Percentiles rank a stretch among this genome's conserved stretches.
These are phyloP conservation scores for Hirtodrosophila trivittata DNA, from an alignment of 2,888 invertebrate species.

Conservation along the genomic window DNA sequence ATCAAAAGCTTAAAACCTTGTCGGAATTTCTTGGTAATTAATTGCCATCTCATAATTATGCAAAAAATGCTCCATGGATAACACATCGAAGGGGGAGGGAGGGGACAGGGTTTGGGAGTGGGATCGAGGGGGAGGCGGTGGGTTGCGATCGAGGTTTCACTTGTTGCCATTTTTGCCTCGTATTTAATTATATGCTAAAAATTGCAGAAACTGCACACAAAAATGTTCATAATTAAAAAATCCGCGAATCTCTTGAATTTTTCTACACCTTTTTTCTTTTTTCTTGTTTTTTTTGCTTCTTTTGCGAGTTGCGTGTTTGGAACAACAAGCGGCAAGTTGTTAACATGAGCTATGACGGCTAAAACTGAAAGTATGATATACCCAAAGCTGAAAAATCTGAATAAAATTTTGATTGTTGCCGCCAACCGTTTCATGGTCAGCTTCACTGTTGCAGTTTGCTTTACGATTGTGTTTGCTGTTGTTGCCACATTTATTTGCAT, in stretches of 20 bases:
- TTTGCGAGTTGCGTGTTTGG: conserved; percentile 37
- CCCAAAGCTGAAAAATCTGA: conserved; percentile 43
- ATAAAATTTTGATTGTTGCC: conserved; percentile 53
- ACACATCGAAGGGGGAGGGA: background rate
- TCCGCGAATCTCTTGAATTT: conserved; percentile 1
- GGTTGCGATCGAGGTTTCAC: conserved; percentile 39
- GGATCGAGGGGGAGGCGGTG: background rate
- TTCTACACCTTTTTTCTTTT: background rate
- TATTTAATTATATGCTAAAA: conserved; percentile 52
- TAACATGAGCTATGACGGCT: conserved; percentile 21
- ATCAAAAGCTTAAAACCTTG: conserved; percentile 41
- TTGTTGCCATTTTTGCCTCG: conserved; percentile 39
- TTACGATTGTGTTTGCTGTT: conserved; percentile 9
- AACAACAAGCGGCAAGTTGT: conserved; percentile 11
- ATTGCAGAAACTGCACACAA: conserved; percentile 36
- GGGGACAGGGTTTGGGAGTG: background rate
- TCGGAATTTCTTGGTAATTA: conserved; percentile 62
- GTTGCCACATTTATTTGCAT: conserved; percentile 60
- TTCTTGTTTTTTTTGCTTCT: background rate
- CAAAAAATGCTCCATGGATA: conserved; percentile 25
- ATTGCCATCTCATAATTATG: conserved; percentile 63
- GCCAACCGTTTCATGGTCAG: conserved; percentile 67
- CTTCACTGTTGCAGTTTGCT: conserved; percentile 15
- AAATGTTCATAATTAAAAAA: conserved; percentile 51
- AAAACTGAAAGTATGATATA: conserved; percentile 45